Percentiles rank a stretch among this genome's conserved stretches.
Evolutionary conservation across 2,113 vertebrate genomes (phyloP).

Genomic region (Cryptomyrus ogoouensis): DNA sequence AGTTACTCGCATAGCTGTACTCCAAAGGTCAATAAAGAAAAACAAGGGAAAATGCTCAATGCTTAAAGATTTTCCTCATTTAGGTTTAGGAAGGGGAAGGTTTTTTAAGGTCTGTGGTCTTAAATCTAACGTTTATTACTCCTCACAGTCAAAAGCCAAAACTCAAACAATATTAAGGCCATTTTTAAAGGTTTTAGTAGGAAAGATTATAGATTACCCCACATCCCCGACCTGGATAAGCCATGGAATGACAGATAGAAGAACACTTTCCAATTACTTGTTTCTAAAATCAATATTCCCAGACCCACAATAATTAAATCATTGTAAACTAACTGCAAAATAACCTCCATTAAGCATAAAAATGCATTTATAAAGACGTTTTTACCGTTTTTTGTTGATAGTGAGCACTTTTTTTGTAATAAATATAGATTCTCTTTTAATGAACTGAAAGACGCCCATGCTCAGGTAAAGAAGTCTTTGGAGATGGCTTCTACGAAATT

Average conservation of each 20-base stretch:
- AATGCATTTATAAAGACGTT: not conserved
- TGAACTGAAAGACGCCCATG: not conserved
- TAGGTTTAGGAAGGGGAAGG: not conserved
- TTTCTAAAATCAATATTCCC: not conserved
- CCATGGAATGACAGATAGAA: not conserved
- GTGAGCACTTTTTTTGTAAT: not conserved
- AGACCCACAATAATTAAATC: not conserved
- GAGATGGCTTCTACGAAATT: constrained; percentile 88
- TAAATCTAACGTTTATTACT: not conserved
- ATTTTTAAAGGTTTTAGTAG: not conserved
- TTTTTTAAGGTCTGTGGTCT: not conserved
- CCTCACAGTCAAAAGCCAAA: not conserved
- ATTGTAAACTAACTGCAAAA: not conserved
- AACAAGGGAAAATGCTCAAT: not conserved
- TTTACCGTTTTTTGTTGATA: not conserved
- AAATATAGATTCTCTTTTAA: not conserved
- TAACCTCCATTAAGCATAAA: not conserved
- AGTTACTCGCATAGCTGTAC: not conserved
- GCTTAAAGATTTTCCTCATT: not conserved
- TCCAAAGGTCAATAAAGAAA: not conserved
- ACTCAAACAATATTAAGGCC: not conserved
- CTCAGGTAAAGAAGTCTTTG: constrained; percentile 83
- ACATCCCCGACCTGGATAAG: not conserved
- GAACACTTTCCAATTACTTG: not conserved
- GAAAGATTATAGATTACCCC: not conserved